Conservation (phyloP, 2,113 vertebrate genomes). For the Oryctolagus cuniculus region mOryCun1.1 NC_091435.1:123130501-123131000, state of each 20-base stretch:
- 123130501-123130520: slow-evolving; percentile 64
- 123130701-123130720: slow-evolving; percentile 82
- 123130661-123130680: slow-evolving; percentile 80
- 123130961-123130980: background rate
- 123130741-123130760: slow-evolving; percentile 74
- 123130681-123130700: slow-evolving; percentile 84
- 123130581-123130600: slow-evolving; percentile 57
- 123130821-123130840: slow-evolving; percentile 64
- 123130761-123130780: slow-evolving; percentile 70
- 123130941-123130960: background rate
- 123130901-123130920: slow-evolving; percentile 48
- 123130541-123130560: background rate
- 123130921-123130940: background rate
- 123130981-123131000: background rate
- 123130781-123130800: slow-evolving; percentile 78
- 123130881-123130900: slow-evolving; percentile 58
- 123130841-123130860: slow-evolving; percentile 61
- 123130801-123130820: slow-evolving; percentile 69
- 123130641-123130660: slow-evolving; percentile 84
- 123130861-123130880: slow-evolving; percentile 62
- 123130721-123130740: slow-evolving; percentile 76
- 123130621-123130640: slow-evolving; percentile 84
- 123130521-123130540: slow-evolving; percentile 4
- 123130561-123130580: slow-evolving; percentile 66
- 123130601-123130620: slow-evolving; percentile 78